Evolutionary conservation across 2,888 invertebrate genomes (phyloP).

Genomic region (Tetheella fluctuosa): DNA sequence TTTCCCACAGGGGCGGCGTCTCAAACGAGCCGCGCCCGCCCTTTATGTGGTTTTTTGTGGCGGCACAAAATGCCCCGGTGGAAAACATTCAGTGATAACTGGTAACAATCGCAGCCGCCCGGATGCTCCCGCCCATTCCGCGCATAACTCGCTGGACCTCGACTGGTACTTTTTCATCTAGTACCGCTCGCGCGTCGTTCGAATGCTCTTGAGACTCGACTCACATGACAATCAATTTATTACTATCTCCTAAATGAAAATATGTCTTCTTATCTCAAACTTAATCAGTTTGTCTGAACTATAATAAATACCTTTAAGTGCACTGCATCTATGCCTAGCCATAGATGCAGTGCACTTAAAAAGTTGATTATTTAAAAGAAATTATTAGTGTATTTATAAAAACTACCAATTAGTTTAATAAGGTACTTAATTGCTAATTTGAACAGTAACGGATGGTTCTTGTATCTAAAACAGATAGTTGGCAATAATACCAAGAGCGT

Average conservation of each 20-base stretch:
- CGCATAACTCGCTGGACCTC: conserved; percentile 76
- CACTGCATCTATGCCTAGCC: neutral
- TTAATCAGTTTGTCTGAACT: conserved; percentile 7
- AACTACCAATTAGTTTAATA: neutral
- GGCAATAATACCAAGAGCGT: conserved; percentile 51
- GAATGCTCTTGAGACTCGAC: conserved; percentile 57
- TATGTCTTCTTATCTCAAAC: conserved; percentile 9
- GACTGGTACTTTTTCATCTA: conserved; percentile 79
- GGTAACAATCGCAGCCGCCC: conserved; percentile 83
- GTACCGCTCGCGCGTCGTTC: conserved; percentile 53
- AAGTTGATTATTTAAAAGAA: neutral
- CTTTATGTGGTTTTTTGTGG: conserved; percentile 83
- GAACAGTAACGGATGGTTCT: neutral
- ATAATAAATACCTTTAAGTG: conserved; percentile 8
- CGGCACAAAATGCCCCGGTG: conserved; percentile 80
- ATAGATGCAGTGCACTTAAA: neutral
- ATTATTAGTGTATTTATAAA: neutral
- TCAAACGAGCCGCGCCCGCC: conserved; percentile 82
- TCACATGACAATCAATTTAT: conserved; percentile 37
- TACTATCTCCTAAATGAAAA: conserved; percentile 22
- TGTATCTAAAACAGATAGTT: conserved; percentile 29
- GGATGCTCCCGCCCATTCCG: conserved; percentile 81
- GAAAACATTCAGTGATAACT: conserved; percentile 84
- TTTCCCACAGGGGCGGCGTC: conserved; percentile 83
- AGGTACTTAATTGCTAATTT: conserved; percentile 8